phyloP scores from a whole-genome alignment of 2,888 invertebrate genomes.

The Quadroppia sp. region DNA sequence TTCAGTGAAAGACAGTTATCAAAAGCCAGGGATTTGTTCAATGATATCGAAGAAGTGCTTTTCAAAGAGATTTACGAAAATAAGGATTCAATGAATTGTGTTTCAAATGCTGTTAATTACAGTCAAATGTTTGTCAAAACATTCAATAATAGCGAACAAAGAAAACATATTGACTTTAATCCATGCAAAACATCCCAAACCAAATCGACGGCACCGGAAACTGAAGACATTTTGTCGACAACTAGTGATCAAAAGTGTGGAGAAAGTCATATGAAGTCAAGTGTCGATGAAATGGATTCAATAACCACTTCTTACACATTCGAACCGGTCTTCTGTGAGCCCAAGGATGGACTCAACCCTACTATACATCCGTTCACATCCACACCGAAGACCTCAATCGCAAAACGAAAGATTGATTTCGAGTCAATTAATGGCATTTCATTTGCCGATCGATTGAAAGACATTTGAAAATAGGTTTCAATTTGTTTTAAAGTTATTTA shows the following conservation, averaged over 20 bases:
- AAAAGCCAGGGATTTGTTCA: not conserved
- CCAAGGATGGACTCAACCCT: not conserved
- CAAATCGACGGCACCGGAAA: not conserved
- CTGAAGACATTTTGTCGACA: not conserved
- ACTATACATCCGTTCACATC: not conserved
- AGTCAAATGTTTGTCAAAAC: not conserved
- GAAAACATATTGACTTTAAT: not conserved
- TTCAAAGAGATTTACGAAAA: not conserved
- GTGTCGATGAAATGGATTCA: too few species aligned
- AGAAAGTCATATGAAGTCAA: too few species aligned
- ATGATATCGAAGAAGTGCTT: constrained; percentile 18
- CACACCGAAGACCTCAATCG: not conserved
- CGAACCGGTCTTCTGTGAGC: not conserved
- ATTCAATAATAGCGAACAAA: not conserved
- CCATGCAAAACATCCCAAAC: not conserved
- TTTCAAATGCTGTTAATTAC: not conserved
- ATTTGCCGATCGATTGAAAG: not conserved
- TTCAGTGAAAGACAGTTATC: not conserved
- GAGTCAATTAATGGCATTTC: not conserved
- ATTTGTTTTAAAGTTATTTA: not conserved
- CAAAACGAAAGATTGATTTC: not conserved
- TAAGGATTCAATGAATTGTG: not conserved
- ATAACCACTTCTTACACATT: not conserved
- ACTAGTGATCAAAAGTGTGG: too few species aligned
- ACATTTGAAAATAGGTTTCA: not conserved